A percentile compares a stretch with the other conserved stretches of the same genome.
These are phyloP conservation scores for Arvicanthis niloticus DNA, from an alignment of 2,113 vertebrate genomes.

Conservation along the genomic window DNA sequence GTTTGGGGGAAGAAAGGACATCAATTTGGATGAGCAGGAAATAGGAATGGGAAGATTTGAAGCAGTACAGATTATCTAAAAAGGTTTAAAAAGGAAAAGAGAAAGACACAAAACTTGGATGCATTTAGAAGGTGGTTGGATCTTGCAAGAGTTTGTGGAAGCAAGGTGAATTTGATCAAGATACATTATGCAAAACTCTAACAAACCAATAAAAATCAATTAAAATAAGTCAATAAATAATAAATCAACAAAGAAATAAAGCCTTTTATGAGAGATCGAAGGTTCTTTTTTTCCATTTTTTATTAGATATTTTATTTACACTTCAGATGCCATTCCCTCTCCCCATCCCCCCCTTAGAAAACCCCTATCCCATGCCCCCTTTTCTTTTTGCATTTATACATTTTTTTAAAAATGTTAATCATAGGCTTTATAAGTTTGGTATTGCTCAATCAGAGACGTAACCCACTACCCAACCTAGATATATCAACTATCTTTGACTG, in stretches of 20 bases:
- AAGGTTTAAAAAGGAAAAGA: background rate
- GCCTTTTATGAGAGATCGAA: background rate
- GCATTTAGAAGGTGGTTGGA: background rate
- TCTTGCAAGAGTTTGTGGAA: background rate
- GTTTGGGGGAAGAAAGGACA: background rate
- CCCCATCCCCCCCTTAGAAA: too few relatives aligned
- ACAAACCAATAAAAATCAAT: constrained; percentile 13
- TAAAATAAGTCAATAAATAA: background rate
- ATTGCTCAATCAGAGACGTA: too few relatives aligned
- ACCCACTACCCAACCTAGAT: too few relatives aligned
- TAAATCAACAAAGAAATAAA: background rate
- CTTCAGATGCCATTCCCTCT: too few relatives aligned
- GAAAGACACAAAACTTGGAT: background rate
- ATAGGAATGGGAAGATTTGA: background rate
- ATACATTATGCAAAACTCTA: background rate
- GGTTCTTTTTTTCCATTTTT: too few relatives aligned
- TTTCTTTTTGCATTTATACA: too few relatives aligned
- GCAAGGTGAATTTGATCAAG: background rate
- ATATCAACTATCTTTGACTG: too few relatives aligned
- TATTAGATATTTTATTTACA: too few relatives aligned
- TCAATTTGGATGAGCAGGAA: background rate
- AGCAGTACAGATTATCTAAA: background rate
- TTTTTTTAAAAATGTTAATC: too few relatives aligned
- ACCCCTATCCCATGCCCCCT: too few relatives aligned
- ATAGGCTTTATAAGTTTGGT: too few relatives aligned